These are phyloP conservation scores for Hemiprocne comata DNA, from an alignment of 2,113 vertebrate species.

Conservation along the genomic window DNA sequence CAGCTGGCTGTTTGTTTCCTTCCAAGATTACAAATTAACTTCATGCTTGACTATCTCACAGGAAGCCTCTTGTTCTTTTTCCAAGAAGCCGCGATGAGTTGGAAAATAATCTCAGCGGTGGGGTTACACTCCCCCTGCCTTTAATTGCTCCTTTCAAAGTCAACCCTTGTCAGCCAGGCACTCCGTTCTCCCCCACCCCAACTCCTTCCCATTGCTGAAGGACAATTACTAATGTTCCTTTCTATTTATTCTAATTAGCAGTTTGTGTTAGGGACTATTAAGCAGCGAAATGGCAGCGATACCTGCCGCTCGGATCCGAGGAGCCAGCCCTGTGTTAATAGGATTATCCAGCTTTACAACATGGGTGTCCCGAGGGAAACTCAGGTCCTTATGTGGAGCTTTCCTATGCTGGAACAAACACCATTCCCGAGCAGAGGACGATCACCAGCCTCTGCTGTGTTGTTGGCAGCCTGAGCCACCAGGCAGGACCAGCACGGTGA, in stretches of 20 bases:
- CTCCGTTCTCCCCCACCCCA: background rate
- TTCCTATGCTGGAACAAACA: background rate
- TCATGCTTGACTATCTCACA: background rate
- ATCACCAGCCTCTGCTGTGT: rapidly evolving
- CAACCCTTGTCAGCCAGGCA: background rate
- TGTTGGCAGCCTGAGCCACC: background rate
- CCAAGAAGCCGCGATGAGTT: background rate
- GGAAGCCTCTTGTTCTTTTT: background rate
- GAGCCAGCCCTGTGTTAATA: background rate
- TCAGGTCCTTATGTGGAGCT: background rate
- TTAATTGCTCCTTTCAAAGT: constrained; percentile 28
- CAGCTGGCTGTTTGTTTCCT: constrained; percentile 3
- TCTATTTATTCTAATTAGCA: constrained; percentile 56
- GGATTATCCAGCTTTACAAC: background rate
- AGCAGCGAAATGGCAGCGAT: constrained; percentile 19
- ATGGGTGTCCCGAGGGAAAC: background rate
- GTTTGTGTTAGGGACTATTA: constrained; percentile 9
- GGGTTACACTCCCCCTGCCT: background rate
- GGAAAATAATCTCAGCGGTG: background rate
- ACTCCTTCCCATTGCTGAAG: constrained; percentile 13
- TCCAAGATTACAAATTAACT: constrained; percentile 32
- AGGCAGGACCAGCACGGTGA: rapidly evolving
- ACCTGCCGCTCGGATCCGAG: background rate
- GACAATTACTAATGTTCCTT: constrained; percentile 31
- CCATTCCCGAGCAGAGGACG: background rate